These are phyloP conservation scores for Drosophila maculinotata DNA, from an alignment of 2,888 invertebrate genomes.

Conservation along the genomic window DNA sequence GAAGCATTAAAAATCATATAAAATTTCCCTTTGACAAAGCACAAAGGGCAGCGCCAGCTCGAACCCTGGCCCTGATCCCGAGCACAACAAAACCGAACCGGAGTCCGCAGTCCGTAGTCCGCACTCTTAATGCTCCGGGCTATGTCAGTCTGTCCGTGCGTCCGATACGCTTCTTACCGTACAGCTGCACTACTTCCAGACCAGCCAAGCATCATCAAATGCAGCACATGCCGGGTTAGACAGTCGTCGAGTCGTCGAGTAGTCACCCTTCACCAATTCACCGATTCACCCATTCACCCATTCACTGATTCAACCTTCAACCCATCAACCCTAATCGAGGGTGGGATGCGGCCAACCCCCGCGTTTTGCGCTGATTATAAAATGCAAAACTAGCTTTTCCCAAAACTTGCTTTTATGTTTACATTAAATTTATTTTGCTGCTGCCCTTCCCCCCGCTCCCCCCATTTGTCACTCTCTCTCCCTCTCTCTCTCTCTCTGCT, in stretches of 20 bases:
- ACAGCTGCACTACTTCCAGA: conserved; percentile 27
- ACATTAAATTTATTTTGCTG: conserved; percentile 63
- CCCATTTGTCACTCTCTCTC: no score
- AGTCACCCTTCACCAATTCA: conserved; percentile 37
- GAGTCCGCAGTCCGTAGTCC: conserved; percentile 31
- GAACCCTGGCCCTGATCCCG: conserved; percentile 17
- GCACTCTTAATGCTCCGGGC: conserved; percentile 69
- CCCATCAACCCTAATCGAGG: conserved; percentile 44
- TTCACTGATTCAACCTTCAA: conserved; percentile 28
- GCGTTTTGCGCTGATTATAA: conserved; percentile 67
- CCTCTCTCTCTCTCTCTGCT: background rate
- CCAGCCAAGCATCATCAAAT: conserved; percentile 52
- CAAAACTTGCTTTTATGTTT: conserved; percentile 74
- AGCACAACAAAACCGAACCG: conserved; percentile 25
- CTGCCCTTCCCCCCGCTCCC: background rate
- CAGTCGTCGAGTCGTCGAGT: conserved; percentile 30
- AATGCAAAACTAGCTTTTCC: conserved; percentile 74
- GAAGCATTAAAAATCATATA: conserved; percentile 75
- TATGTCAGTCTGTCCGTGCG: background rate
- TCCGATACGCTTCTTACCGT: background rate
- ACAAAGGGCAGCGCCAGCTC: conserved; percentile 50
- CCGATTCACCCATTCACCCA: conserved; percentile 5
- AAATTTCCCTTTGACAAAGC: conserved; percentile 70
- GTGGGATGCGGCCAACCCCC: conserved; percentile 54
- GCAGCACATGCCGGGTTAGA: conserved; percentile 55